These are phyloP conservation scores for Carposina sasakii DNA, from an alignment of 1,140 invertebrate genomes.

Conservation along the genomic window DNA sequence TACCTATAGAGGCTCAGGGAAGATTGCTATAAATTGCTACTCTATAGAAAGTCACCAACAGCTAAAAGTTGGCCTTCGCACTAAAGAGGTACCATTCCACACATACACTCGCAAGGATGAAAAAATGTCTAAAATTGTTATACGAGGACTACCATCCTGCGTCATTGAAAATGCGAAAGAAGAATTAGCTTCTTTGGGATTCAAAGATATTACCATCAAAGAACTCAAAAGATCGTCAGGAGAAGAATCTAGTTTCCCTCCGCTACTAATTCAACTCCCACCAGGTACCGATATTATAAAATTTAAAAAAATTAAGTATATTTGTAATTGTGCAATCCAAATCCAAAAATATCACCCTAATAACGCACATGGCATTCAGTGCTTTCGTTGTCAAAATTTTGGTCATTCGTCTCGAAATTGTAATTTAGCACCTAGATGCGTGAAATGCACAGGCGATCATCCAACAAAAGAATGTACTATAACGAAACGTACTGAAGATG, in stretches of 20 bases:
- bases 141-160: too few relatives aligned
- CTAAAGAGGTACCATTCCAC: too few relatives aligned
- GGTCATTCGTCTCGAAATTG: not conserved
- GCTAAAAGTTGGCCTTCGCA: too few relatives aligned
- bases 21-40: too few relatives aligned
- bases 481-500: not conserved
- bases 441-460: constrained; percentile 2
- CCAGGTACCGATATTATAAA: not conserved
- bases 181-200: not conserved
- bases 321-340: constrained; percentile 1
- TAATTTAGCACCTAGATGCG: not conserved
- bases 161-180: too few relatives aligned
- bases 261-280: not conserved
- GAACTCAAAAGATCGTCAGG: not conserved
- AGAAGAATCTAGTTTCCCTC: not conserved
- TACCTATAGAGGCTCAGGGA: too few relatives aligned
- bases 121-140: too few relatives aligned
- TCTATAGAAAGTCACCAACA: too few relatives aligned
- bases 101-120: too few relatives aligned
- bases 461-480: not conserved
- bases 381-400: constrained; percentile 3
- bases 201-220: not conserved
- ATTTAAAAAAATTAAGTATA: not conserved
- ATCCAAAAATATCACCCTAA: not conserved
- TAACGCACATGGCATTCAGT: not conserved